Percentiles rank a stretch among this genome's conserved stretches.
Evolutionary conservation across 2,888 invertebrate genomes (phyloP).

Genomic region (Eubasilissa splendida): DNA sequence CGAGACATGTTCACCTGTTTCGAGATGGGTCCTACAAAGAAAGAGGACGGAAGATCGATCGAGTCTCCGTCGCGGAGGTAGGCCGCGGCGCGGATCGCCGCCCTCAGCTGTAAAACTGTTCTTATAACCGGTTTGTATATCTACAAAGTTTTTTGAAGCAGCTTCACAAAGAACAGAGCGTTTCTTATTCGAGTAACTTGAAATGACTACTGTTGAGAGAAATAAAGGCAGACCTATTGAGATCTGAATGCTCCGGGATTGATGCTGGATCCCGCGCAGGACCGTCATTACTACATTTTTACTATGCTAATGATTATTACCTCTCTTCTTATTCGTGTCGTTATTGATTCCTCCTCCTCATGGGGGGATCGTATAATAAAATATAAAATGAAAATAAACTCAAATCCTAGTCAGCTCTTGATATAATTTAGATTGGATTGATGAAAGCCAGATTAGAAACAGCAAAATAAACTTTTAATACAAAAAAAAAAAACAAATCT

Average conservation of each 20-base stretch:
- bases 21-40: slow-evolving; percentile 5
- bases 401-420: too few relatives aligned
- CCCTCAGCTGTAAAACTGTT: slow-evolving; percentile 38
- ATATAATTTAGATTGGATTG: too few relatives aligned
- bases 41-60: not conserved
- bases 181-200: slow-evolving; percentile 40
- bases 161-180: slow-evolving; percentile 46
- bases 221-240: slow-evolving; percentile 29
- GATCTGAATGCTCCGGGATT: slow-evolving; percentile 7
- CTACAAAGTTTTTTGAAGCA: slow-evolving; percentile 53
- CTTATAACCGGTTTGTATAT: slow-evolving; percentile 54
- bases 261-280: not conserved
- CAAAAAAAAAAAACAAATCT: too few relatives aligned
- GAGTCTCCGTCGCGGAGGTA: slow-evolving; percentile 20
- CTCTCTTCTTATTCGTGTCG: slow-evolving; percentile 10
- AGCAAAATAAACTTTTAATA: too few relatives aligned
- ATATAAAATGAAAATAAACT: too few relatives aligned
- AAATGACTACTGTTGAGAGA: slow-evolving; percentile 28
- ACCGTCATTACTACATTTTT: slow-evolving; percentile 29
- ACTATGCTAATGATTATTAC: slow-evolving; percentile 41
- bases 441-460: too few relatives aligned
- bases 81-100: not conserved
- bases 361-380: too few relatives aligned
- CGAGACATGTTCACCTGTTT: not conserved
- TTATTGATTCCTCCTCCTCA: slow-evolving; percentile 10